Percentiles rank a stretch among this genome's conserved stretches.
phyloP scores from a whole-genome alignment of 1,140 invertebrate species.

The Proales similis region DNA sequence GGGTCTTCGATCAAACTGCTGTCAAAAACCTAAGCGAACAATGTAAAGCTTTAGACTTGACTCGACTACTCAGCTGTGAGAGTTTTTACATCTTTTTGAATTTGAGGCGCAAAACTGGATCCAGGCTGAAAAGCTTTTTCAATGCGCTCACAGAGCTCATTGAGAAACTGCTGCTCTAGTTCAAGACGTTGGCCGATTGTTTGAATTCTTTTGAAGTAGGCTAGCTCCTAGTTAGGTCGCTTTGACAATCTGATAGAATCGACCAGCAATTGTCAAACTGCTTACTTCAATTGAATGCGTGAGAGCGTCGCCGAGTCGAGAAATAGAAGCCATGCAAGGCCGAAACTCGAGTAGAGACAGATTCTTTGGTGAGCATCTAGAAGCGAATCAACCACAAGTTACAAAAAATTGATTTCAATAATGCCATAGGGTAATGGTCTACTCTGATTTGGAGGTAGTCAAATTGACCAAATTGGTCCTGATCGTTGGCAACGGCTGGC shows the following conservation, averaged over 20 bases:
- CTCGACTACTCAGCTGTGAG: conserved; percentile 2
- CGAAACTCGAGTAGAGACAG: conserved; percentile 53
- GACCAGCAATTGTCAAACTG: not conserved
- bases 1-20: conserved; percentile 49
- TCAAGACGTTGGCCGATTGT: conserved; percentile 42
- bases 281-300: conserved; percentile 43
- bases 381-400: conserved; percentile 4
- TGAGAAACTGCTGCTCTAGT: conserved; percentile 48
- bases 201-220: conserved; percentile 44
- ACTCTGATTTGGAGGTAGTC: too few species aligned
- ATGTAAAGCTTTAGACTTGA: conserved; percentile 1
- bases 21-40: conserved; percentile 45
- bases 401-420: too few species aligned
- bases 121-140: conserved; percentile 44
- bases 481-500: not conserved
- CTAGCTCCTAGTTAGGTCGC: conserved; percentile 43
- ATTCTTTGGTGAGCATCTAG: conserved; percentile 47
- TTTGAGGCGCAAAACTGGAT: conserved; percentile 43
- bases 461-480: conserved; percentile 15
- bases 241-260: not conserved
- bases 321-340: conserved; percentile 48
- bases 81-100: conserved; percentile 46
- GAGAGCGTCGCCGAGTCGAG: conserved; percentile 46
- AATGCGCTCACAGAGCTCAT: conserved; percentile 45
- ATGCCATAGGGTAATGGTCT: too few species aligned